A percentile compares a stretch with the other conserved stretches of the same genome.
These are phyloP conservation scores for Drosophila nigricruria DNA, from an alignment of 2,888 invertebrate species.

Conservation along the genomic window DNA sequence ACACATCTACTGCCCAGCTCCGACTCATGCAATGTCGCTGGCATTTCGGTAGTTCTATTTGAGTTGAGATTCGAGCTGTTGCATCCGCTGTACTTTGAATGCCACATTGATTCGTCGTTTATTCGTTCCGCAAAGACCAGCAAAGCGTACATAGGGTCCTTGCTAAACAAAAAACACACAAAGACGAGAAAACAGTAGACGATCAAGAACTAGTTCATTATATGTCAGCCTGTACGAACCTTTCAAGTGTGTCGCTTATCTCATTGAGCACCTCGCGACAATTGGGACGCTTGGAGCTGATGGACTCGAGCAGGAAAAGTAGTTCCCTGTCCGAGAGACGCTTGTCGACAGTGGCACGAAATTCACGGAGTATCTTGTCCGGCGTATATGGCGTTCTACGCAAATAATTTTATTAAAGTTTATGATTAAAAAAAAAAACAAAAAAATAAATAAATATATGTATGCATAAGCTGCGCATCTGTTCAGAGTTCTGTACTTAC, in stretches of 20 bases:
- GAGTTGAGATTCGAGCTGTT: not conserved
- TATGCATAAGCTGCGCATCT: conserved; percentile 45
- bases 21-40: conserved; percentile 24
- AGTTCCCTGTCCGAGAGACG: conserved; percentile 73
- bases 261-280: conserved; percentile 74
- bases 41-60: conserved; percentile 50
- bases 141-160: conserved; percentile 83
- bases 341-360: conserved; percentile 78
- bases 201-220: not conserved
- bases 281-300: conserved; percentile 80
- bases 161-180: conserved; percentile 58
- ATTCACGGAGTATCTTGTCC: conserved; percentile 81
- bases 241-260: conserved; percentile 70
- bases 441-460: not conserved
- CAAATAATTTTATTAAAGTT: conserved; percentile 4
- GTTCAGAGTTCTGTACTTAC: conserved; percentile 68
- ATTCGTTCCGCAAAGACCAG: conserved; percentile 80
- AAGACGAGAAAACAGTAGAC: not conserved
- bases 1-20: conserved; percentile 1
- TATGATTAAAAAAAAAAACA: not conserved
- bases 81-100: not conserved
- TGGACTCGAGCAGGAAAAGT: conserved; percentile 76
- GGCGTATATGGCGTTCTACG: conserved; percentile 77
- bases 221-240: conserved; percentile 57
- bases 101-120: conserved; percentile 40